These are phyloP conservation scores for Conomelus anceps DNA, from an alignment of 2,888 invertebrate genomes.

Conservation along the genomic window DNA sequence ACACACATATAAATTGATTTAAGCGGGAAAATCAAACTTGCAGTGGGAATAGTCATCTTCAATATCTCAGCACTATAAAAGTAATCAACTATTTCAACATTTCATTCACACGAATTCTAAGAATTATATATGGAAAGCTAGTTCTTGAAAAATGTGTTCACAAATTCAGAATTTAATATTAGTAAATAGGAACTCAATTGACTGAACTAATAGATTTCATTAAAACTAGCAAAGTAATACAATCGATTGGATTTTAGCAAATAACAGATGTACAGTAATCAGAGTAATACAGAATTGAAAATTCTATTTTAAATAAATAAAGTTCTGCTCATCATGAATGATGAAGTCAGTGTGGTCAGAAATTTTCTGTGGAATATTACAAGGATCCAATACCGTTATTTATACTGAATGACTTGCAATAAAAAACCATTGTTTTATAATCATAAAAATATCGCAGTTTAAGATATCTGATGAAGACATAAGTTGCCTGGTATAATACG, in stretches of 20 bases:
- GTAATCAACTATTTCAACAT: too few species aligned
- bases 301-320: neutral
- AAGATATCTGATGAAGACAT: neutral
- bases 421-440: too few species aligned
- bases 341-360: neutral
- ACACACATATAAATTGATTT: neutral
- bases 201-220: neutral
- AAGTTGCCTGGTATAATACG: neutral
- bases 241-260: neutral
- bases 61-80: neutral
- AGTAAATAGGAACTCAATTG: neutral
- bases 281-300: neutral
- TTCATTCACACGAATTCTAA: too few species aligned
- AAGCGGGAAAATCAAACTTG: neutral
- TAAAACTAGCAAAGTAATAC: neutral
- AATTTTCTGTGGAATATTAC: neutral
- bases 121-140: too few species aligned
- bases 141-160: neutral
- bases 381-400: neutral
- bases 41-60: neutral
- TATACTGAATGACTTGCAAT: neutral
- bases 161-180: neutral
- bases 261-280: neutral
- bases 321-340: neutral
- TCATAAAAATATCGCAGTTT: too few species aligned